These are phyloP conservation scores for Artibeus jamaicensis DNA, from an alignment of 2,797 vertebrate species.

Conservation along the genomic window DNA sequence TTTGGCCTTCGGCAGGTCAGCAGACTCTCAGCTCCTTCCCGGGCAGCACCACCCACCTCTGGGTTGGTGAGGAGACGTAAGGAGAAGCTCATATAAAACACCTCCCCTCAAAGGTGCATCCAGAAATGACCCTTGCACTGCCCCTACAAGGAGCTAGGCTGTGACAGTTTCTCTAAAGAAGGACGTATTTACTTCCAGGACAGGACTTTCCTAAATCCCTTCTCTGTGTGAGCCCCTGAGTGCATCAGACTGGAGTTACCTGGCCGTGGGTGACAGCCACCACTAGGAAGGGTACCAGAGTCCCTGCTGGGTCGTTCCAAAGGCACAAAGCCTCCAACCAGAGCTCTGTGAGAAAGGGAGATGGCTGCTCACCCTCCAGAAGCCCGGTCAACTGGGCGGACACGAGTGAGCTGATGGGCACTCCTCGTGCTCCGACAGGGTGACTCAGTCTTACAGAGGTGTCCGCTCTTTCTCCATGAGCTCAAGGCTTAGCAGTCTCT, in stretches of 20 bases:
- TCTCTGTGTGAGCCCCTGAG: not conserved
- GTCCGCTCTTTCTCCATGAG: not conserved
- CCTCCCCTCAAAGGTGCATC: too few relatives aligned
- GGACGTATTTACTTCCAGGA: not conserved
- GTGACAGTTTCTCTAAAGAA: not conserved
- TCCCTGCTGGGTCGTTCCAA: not conserved
- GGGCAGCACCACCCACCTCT: rapidly evolving
- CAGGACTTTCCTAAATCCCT: not conserved
- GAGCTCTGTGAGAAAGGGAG: not conserved
- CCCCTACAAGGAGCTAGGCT: not conserved
- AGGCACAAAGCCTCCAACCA: not conserved
- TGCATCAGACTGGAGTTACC: not conserved
- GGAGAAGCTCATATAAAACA: not conserved
- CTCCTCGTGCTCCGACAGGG: not conserved
- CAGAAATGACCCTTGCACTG: not conserved
- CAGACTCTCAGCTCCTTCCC: not conserved
- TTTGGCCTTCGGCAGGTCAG: not conserved
- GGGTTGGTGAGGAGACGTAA: not conserved
- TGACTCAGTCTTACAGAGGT: not conserved
- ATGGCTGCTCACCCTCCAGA: not conserved
- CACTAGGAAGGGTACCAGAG: not conserved
- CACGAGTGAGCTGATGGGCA: not conserved
- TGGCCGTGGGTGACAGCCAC: not conserved
- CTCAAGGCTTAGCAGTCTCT: not conserved
- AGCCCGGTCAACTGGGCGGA: not conserved